Evolutionary conservation across 2,797 vertebrate species (phyloP).

Genomic region (Bradypodion ventrale): DNA sequence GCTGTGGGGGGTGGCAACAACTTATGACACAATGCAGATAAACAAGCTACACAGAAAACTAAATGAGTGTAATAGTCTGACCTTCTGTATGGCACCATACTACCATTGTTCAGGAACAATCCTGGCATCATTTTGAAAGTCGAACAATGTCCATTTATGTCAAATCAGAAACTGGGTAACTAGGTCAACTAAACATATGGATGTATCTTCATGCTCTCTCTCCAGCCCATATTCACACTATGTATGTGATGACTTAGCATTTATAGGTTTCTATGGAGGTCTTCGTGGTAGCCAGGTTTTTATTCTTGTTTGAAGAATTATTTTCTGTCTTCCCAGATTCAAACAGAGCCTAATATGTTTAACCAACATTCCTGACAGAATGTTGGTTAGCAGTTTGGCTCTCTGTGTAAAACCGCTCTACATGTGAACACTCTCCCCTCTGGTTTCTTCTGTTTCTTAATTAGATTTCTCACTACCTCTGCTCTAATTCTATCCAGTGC

Average conservation of each 20-base stretch:
- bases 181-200: background rate
- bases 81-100: background rate
- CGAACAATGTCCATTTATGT: background rate
- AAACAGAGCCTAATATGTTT: background rate
- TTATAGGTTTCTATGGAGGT: conserved; percentile 21
- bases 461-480: conserved; percentile 33
- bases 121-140: background rate
- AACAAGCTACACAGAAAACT: no score
- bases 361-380: fast-evolving
- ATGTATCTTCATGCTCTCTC: background rate
- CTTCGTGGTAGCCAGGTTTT: conserved; percentile 34
- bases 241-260: conserved; percentile 24
- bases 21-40: background rate
- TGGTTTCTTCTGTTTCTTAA: conserved; percentile 16
- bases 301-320: background rate
- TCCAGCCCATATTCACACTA: conserved; percentile 5
- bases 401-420: background rate
- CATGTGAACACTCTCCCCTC: background rate
- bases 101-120: background rate
- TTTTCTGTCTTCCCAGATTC: background rate
- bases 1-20: no score
- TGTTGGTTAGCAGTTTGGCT: background rate
- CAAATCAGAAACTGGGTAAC: background rate
- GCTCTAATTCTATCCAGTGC: conserved; percentile 12
- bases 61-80: background rate